phyloP scores from a whole-genome alignment of 2,113 vertebrate species.

The Balaeniceps rex region DNA sequence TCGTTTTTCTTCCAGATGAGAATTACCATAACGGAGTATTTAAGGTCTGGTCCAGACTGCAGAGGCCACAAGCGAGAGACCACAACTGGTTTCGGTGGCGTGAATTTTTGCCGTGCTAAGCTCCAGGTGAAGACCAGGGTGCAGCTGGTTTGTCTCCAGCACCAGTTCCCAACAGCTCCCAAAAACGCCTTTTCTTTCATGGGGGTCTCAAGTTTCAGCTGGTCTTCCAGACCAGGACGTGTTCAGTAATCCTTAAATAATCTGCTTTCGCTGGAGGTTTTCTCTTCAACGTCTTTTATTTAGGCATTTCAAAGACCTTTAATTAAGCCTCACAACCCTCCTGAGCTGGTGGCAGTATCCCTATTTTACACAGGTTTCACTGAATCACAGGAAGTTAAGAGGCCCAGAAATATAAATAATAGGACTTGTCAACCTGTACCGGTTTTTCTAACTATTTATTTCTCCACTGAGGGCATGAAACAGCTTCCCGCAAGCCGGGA shows the following conservation, averaged over 20 bases:
- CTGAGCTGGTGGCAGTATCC: background rate
- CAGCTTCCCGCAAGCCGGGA: fast-evolving
- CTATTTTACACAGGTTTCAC: background rate
- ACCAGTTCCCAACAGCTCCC: background rate
- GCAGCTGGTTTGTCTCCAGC: background rate
- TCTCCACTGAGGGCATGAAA: background rate
- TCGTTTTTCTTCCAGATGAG: background rate
- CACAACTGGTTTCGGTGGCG: background rate
- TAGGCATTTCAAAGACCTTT: background rate
- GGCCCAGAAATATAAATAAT: background rate
- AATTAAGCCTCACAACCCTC: background rate
- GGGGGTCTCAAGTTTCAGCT: background rate
- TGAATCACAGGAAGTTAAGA: background rate
- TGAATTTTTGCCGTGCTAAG: background rate
- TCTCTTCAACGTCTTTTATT: background rate
- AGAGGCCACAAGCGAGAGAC: background rate
- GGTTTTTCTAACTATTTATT: background rate
- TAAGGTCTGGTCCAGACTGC: background rate
- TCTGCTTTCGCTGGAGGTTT: background rate
- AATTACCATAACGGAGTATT: background rate
- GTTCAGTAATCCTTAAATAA: background rate
- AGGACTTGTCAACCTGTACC: background rate
- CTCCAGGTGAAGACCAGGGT: background rate
- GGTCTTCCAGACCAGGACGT: background rate
- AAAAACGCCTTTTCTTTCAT: background rate